These are phyloP conservation scores for Apodemus speciosus DNA, from an alignment of 2,113 vertebrate genomes.

Conservation along the genomic window DNA sequence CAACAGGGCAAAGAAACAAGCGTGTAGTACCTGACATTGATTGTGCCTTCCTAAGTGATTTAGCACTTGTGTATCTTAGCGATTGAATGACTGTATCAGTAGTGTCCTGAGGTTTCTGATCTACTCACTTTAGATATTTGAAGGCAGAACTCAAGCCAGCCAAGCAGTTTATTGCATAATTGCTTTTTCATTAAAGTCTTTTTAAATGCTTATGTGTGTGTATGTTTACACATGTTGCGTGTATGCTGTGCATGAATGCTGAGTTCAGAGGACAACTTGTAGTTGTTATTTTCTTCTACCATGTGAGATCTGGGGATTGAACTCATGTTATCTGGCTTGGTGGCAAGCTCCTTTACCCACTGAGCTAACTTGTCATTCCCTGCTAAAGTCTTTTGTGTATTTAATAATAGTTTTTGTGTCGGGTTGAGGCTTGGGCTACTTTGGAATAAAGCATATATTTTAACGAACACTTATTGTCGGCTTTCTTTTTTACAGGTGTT, in stretches of 20 bases:
- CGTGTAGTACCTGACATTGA: background rate
- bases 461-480: slow-evolving; percentile 66
- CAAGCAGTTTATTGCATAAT: background rate
- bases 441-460: slow-evolving; percentile 28
- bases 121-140: slow-evolving; percentile 35
- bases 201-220: background rate
- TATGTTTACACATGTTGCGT: background rate
- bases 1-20: background rate
- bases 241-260: background rate
- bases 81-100: background rate
- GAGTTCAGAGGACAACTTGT: background rate
- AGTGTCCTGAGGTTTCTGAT: background rate
- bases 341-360: background rate
- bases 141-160: background rate
- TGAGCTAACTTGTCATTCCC: background rate
- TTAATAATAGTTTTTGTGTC: slow-evolving; percentile 44
- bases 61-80: background rate
- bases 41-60: background rate
- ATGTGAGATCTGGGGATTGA: background rate
- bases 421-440: background rate
- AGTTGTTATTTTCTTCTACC: background rate
- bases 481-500: slow-evolving; percentile 72
- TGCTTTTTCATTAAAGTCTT: slow-evolving; percentile 28
- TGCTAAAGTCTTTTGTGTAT: background rate
- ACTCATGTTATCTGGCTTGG: background rate